These are phyloP conservation scores for Nebria ingens DNA, from an alignment of 1,140 invertebrate genomes.

Conservation along the genomic window DNA sequence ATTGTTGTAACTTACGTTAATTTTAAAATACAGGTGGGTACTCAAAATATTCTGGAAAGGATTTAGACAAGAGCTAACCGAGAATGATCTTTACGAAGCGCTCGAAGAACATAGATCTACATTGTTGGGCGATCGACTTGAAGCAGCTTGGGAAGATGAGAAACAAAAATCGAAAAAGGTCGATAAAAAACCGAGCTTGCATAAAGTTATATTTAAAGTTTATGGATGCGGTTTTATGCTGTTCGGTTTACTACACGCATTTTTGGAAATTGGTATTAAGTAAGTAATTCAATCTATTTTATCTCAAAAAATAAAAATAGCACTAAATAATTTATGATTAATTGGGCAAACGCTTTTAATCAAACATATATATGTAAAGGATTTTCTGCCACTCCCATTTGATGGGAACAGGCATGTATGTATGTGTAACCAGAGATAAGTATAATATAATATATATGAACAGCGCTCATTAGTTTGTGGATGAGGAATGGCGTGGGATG, in stretches of 20 bases:
- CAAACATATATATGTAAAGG: no score
- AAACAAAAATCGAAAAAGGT: slow-evolving; percentile 24
- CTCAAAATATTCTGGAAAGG: slow-evolving; percentile 42
- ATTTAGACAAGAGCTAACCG: slow-evolving; percentile 40
- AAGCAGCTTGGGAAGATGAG: slow-evolving; percentile 38
- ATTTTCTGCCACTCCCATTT: no score
- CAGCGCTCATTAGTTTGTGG: no score
- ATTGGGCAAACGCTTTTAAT: no score
- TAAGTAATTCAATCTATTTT: no score
- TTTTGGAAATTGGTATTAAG: slow-evolving; percentile 42
- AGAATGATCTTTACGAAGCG: slow-evolving; percentile 46
- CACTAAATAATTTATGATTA: no score
- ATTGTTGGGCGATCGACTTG: slow-evolving; percentile 42
- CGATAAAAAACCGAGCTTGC: slow-evolving; percentile 38
- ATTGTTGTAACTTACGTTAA: no score
- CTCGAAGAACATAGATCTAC: slow-evolving; percentile 44
- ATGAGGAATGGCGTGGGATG: no score
- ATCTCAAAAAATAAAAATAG: no score
- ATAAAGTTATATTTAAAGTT: slow-evolving; percentile 38
- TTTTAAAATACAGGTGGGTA: slow-evolving; percentile 40
- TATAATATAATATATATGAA: no score
- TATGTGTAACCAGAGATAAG: no score
- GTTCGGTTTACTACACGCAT: slow-evolving; percentile 38
- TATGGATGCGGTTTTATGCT: slow-evolving; percentile 40
- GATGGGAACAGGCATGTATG: no score